Evolutionary conservation across 2,797 vertebrate species (phyloP).

Genomic region (Platyrinchus mystaceus): DNA sequence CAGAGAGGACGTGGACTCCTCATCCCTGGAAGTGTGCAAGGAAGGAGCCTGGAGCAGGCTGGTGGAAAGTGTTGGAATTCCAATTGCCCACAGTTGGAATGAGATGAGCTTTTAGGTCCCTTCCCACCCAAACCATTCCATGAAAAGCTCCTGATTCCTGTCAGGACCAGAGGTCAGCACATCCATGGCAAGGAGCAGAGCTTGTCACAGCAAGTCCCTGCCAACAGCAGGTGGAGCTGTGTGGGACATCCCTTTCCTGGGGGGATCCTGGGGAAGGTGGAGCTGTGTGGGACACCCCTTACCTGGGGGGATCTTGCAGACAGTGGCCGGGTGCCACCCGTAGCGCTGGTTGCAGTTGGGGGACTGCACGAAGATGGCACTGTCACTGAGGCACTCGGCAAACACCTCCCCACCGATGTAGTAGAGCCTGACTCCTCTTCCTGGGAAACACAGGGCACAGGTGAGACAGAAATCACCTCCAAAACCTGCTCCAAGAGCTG

Average conservation of each 20-base stretch:
- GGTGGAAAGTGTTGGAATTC: neutral
- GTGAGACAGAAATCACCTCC: neutral
- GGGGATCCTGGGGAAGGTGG: conserved; percentile 84
- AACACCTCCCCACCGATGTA: conserved; percentile 99
- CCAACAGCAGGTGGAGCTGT: neutral
- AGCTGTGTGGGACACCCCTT: neutral
- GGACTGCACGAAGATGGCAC: conserved; percentile 98
- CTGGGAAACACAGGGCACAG: conserved; percentile 68
- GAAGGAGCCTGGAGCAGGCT: neutral
- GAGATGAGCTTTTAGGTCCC: neutral
- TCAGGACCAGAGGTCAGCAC: neutral
- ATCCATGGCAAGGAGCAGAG: neutral
- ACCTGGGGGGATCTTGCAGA: conserved; percentile 99
- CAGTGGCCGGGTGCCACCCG: conserved; percentile 96
- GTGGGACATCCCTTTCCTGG: conserved; percentile 78
- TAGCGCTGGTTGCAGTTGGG: conserved; percentile 99
- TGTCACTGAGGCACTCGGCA: conserved; percentile 98
- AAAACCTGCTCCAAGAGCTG: neutral
- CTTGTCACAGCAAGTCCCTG: too few species aligned
- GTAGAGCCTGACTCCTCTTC: conserved; percentile 93
- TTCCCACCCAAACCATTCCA: neutral
- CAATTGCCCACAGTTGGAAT: neutral
- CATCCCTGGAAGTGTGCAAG: neutral
- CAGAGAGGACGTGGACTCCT: neutral
- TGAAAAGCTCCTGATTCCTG: too few species aligned